A percentile compares a stretch with the other conserved stretches of the same genome.
Conservation (phyloP, 2,888 invertebrate genomes). For the Bellardia pandia region DNA sequence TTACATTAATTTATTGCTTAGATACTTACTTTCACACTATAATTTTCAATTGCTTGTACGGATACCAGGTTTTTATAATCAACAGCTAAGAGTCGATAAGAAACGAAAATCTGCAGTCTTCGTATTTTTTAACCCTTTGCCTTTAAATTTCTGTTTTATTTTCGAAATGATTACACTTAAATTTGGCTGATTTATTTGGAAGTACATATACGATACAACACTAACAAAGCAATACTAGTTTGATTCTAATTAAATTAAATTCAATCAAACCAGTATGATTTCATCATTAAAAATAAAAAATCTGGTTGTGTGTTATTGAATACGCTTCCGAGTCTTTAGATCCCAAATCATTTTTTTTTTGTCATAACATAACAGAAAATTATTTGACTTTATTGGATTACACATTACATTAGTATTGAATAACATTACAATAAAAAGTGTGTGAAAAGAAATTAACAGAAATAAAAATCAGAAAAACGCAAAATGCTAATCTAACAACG, state of each 20-base stretch:
- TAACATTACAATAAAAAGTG: no score
- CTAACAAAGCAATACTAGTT: background rate
- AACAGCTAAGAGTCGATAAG: background rate
- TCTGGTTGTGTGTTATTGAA: background rate
- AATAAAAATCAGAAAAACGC: no score
- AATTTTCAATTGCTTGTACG: no score
- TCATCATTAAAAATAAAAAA: background rate
- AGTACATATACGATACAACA: background rate
- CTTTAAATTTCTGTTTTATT: background rate
- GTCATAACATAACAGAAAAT: no score
- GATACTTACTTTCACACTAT: background rate
- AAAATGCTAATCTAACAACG: no score
- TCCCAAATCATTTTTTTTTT: background rate
- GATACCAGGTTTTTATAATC: background rate
- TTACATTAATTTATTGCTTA: background rate
- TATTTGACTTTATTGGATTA: no score
- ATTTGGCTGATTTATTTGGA: background rate
- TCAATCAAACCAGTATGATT: background rate
- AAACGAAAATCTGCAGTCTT: background rate
- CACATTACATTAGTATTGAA: no score
- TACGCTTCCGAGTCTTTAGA: background rate
- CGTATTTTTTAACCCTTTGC: background rate
- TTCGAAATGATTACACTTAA: background rate
- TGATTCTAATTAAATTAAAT: constrained; percentile 20
- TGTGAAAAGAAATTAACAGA: no score